Conservation (phyloP, 1,140 invertebrate genomes). For the Odontomachus brunneus region DNA sequence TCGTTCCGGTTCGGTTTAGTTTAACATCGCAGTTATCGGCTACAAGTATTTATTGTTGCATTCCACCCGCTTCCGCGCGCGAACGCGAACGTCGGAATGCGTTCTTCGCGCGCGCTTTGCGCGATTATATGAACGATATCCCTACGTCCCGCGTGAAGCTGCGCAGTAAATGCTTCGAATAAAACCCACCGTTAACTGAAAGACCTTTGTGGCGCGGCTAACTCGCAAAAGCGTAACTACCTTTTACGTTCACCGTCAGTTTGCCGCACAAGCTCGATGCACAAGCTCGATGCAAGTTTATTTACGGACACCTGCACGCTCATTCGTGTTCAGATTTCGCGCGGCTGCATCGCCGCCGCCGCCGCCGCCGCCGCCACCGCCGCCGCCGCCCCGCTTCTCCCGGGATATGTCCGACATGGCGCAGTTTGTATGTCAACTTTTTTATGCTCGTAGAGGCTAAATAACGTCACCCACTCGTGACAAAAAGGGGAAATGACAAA, state of each 20-base stretch:
- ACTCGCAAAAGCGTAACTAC: constrained; percentile 74
- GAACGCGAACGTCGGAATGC: not conserved
- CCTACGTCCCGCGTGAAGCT: constrained; percentile 12
- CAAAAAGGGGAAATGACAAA: constrained; percentile 37
- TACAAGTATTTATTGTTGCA: constrained; percentile 34
- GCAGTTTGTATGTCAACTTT: constrained; percentile 62
- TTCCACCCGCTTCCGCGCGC: not conserved
- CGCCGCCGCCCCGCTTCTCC: not conserved
- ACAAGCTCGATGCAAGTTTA: constrained; percentile 78
- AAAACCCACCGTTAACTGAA: constrained; percentile 62
- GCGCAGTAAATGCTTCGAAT: constrained; percentile 61
- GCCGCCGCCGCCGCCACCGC: too few relatives aligned
- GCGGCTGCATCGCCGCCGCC: constrained; percentile 25
- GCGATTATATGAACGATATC: constrained; percentile 68
- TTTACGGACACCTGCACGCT: constrained; percentile 78
- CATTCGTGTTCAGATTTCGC: constrained; percentile 71
- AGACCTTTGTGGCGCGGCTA: constrained; percentile 66
- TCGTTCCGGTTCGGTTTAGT: not conserved
- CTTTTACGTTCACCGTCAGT: constrained; percentile 77
- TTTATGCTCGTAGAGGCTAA: constrained; percentile 37
- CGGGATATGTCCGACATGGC: constrained; percentile 47
- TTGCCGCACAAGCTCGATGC: constrained; percentile 74
- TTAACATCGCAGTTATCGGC: constrained; percentile 3
- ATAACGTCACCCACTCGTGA: constrained; percentile 55
- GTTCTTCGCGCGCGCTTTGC: not conserved